Percentiles rank a stretch among this genome's conserved stretches.
phyloP scores from a whole-genome alignment of 1,140 invertebrate species.

The Zaprionus vittiger region DNA sequence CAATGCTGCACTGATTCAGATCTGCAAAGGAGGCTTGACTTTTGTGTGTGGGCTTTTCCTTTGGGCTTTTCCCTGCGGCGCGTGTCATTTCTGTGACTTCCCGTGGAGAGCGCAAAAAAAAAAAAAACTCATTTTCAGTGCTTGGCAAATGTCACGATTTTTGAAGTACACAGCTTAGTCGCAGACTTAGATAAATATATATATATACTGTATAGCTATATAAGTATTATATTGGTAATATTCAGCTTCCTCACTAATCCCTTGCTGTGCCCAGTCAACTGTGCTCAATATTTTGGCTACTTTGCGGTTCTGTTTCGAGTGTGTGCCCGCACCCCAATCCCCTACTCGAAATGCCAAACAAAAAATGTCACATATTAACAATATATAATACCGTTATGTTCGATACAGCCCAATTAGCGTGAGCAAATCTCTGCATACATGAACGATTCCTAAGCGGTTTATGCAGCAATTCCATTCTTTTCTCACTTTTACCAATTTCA shows the following conservation, averaged over 20 bases:
- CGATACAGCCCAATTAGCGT: constrained; percentile 69
- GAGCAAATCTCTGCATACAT: constrained; percentile 72
- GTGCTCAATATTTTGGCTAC: constrained; percentile 77
- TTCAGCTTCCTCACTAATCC: not conserved
- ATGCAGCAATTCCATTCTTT: not conserved
- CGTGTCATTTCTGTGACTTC: constrained; percentile 74
- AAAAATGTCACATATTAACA: constrained; percentile 55
- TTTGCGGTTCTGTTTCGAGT: constrained; percentile 65
- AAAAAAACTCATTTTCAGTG: constrained; percentile 59
- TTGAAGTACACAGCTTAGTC: constrained; percentile 41
- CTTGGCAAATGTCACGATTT: constrained; percentile 75
- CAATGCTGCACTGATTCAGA: not conserved
- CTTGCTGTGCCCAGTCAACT: constrained; percentile 41
- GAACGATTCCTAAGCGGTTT: constrained; percentile 75
- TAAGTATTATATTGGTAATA: not conserved
- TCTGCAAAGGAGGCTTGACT: constrained; percentile 53
- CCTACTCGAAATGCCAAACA: constrained; percentile 8
- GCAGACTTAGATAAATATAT: not conserved
- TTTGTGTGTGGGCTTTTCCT: constrained; percentile 18
- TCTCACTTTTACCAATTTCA: constrained; percentile 15
- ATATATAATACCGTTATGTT: constrained; percentile 30
- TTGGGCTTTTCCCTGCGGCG: constrained; percentile 21
- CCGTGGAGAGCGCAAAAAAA: constrained; percentile 35
- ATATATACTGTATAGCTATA: not conserved
- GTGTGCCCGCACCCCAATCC: constrained; percentile 50